These are phyloP conservation scores for Cryptocephalus moraei DNA, from an alignment of 2,888 invertebrate genomes.

Conservation along the genomic window DNA sequence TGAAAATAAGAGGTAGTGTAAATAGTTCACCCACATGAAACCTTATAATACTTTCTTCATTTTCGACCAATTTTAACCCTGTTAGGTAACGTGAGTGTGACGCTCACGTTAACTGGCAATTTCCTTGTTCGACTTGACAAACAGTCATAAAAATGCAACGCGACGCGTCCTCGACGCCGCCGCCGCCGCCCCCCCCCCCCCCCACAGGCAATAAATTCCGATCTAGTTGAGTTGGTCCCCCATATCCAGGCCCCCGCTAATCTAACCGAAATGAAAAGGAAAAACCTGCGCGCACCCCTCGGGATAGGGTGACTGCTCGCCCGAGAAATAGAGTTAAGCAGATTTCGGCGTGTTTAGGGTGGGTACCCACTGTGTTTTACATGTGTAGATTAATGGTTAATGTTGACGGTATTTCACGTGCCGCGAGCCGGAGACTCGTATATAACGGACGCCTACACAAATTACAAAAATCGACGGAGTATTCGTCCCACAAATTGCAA, in stretches of 20 bases:
- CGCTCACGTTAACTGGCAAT: no score
- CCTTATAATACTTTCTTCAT: no score
- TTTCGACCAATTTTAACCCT: no score
- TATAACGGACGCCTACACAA: no score
- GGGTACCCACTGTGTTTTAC: background rate
- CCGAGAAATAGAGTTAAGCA: conserved; percentile 37
- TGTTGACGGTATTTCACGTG: no score
- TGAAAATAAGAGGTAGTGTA: no score
- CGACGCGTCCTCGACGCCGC: background rate
- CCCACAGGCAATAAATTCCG: conserved; percentile 4
- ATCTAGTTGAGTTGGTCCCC: conserved; percentile 12
- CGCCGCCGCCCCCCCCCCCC: background rate
- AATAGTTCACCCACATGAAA: no score
- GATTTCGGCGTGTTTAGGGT: conserved; percentile 25
- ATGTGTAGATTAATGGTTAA: background rate
- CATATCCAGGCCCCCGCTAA: conserved; percentile 18
- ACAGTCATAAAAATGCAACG: background rate
- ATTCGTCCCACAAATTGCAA: no score
- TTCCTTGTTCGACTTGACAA: no score
- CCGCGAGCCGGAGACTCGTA: no score
- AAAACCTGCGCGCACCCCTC: conserved; percentile 19
- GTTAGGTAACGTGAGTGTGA: no score
- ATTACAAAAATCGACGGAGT: no score
- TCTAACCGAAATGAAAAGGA: conserved; percentile 32
- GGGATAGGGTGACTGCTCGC: conserved; percentile 30